phyloP scores from a whole-genome alignment of 2,888 invertebrate genomes.

The Xestia sexstrigata region DNA sequence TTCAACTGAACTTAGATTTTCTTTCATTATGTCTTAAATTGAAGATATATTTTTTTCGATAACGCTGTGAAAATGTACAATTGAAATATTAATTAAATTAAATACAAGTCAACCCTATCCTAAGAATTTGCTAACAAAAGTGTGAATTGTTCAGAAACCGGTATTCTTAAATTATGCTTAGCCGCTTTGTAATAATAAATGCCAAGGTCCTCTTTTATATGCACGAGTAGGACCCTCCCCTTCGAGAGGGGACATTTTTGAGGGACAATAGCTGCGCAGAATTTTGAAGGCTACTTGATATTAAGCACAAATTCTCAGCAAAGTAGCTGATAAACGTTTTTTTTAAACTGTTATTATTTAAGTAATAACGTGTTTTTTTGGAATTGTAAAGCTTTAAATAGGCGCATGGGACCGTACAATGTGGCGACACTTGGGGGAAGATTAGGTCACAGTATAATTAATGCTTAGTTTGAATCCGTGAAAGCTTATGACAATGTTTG shows the following conservation, averaged over 20 bases:
- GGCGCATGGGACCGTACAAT: no score
- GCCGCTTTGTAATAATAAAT: conserved; percentile 52
- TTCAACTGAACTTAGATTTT: no score
- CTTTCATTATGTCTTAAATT: neutral
- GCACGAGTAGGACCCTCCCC: conserved; percentile 29
- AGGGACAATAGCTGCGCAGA: conserved; percentile 23
- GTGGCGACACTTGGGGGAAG: no score
- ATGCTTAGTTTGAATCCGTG: no score
- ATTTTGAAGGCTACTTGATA: conserved; percentile 30
- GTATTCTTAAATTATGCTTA: conserved; percentile 25
- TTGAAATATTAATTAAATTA: neutral
- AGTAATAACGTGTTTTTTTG: neutral
- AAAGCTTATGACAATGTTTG: no score
- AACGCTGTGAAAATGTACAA: neutral
- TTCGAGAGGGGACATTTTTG: conserved; percentile 41
- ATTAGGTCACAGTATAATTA: no score
- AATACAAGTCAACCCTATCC: conserved; percentile 5
- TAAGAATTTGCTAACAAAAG: conserved; percentile 18
- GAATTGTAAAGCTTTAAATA: neutral
- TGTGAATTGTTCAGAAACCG: conserved; percentile 14
- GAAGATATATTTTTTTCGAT: neutral
- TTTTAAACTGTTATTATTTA: neutral
- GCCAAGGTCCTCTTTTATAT: conserved; percentile 57
- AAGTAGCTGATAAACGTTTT: conserved; percentile 8
- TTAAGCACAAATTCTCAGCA: conserved; percentile 1